phyloP scores from a whole-genome alignment of 2,113 vertebrate species.

The Mugil cephalus region DNA sequence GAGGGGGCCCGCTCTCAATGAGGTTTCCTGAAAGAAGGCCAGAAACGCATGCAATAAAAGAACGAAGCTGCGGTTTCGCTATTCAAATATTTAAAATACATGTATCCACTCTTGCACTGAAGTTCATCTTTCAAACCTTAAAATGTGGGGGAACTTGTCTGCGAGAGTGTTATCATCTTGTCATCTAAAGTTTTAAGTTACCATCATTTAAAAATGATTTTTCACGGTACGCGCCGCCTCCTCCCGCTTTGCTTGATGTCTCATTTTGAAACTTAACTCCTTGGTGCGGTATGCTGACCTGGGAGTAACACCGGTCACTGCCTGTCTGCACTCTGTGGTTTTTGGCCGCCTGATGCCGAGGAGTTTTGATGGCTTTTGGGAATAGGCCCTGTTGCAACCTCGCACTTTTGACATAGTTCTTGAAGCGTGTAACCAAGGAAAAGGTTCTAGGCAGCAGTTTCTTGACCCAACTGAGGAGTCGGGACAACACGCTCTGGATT shows the following conservation, averaged over 20 bases:
- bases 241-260: background rate
- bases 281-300: constrained; percentile 24
- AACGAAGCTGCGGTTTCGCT: background rate
- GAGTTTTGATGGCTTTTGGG: constrained; percentile 48
- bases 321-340: constrained; percentile 50
- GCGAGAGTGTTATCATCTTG: constrained; percentile 11
- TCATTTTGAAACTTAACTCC: constrained; percentile 26
- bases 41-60: background rate
- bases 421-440: constrained; percentile 20
- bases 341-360: constrained; percentile 33
- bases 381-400: constrained; percentile 34
- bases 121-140: background rate
- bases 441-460: constrained; percentile 36
- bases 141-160: background rate
- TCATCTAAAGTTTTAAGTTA: constrained; percentile 10
- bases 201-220: background rate
- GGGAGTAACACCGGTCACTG: constrained; percentile 13
- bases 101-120: background rate
- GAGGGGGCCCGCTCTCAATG: background rate
- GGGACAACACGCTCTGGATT: constrained; percentile 28
- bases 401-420: constrained; percentile 31
- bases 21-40: background rate
- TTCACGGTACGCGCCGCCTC: background rate
- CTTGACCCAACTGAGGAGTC: constrained; percentile 19
- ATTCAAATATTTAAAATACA: too few relatives aligned